Evolutionary conservation across 2,888 invertebrate species (phyloP).

Genomic region (Barypeithes pellucidus): DNA sequence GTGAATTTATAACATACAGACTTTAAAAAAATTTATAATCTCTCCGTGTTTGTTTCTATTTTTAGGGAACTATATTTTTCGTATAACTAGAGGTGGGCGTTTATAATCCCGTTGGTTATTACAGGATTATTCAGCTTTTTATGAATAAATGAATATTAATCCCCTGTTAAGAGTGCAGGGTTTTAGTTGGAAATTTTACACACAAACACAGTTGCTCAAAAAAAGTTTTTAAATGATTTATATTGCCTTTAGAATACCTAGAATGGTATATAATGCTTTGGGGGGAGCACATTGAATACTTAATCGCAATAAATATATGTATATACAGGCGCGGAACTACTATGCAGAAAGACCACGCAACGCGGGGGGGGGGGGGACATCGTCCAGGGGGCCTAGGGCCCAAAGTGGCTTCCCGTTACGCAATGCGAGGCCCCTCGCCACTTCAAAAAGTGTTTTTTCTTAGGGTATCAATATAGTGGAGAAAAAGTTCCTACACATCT

Average conservation of each 20-base stretch:
- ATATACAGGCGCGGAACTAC: too few species aligned
- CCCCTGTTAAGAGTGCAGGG: background rate
- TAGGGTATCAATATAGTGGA: too few species aligned
- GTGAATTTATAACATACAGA: too few species aligned
- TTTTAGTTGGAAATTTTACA: background rate
- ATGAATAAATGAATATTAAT: conserved; percentile 23
- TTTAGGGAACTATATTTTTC: background rate
- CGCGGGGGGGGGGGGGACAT: too few species aligned
- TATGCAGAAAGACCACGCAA: too few species aligned
- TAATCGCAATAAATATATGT: too few species aligned
- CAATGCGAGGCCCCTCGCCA: too few species aligned
- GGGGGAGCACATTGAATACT: background rate
- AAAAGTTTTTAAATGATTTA: background rate
- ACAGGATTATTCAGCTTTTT: conserved; percentile 7
- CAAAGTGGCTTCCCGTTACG: too few species aligned
- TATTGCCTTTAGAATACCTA: background rate
- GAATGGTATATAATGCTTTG: background rate
- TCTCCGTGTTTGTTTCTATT: background rate
- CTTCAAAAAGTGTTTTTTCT: too few species aligned
- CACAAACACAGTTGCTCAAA: background rate
- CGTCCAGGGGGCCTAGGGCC: too few species aligned
- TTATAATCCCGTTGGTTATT: conserved; percentile 8
- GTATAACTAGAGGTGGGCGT: background rate
- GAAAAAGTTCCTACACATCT: too few species aligned
- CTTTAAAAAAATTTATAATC: too few species aligned